Conservation (phyloP, 2,797 vertebrate species). For the Lacerta agilis region DNA sequence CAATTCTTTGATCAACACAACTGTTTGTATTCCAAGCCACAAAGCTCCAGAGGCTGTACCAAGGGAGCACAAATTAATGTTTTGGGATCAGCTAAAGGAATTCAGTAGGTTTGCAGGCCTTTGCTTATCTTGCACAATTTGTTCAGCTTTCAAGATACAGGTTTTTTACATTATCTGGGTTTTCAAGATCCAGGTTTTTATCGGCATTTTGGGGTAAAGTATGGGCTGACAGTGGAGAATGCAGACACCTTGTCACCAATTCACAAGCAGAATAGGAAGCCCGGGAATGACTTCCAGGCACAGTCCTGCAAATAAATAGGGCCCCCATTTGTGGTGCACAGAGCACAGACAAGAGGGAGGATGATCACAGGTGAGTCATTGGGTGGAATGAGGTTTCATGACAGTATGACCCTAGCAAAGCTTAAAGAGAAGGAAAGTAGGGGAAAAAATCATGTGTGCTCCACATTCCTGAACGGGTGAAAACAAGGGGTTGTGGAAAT, state of each 20-base stretch:
- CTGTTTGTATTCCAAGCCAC: background rate
- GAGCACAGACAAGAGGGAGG: background rate
- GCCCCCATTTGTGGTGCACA: background rate
- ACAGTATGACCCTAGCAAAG: background rate
- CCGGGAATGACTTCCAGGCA: background rate
- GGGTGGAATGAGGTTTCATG: background rate
- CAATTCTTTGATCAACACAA: background rate
- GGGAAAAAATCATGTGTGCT: background rate
- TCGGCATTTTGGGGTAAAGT: background rate
- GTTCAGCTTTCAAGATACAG: background rate
- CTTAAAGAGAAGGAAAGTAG: background rate
- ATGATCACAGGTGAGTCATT: background rate
- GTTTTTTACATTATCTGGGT: background rate
- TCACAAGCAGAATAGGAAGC: background rate
- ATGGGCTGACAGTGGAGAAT: background rate
- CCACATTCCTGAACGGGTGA: background rate
- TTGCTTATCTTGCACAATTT: background rate
- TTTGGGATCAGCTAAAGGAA: background rate
- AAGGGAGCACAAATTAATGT: background rate
- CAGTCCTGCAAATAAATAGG: background rate
- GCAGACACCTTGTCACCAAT: background rate
- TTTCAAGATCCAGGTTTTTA: background rate
- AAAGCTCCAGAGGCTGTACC: background rate
- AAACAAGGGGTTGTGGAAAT: background rate
- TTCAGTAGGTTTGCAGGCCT: background rate